Conservation (phyloP, 2,113 vertebrate species). For the Antechinus flavipes region DNA sequence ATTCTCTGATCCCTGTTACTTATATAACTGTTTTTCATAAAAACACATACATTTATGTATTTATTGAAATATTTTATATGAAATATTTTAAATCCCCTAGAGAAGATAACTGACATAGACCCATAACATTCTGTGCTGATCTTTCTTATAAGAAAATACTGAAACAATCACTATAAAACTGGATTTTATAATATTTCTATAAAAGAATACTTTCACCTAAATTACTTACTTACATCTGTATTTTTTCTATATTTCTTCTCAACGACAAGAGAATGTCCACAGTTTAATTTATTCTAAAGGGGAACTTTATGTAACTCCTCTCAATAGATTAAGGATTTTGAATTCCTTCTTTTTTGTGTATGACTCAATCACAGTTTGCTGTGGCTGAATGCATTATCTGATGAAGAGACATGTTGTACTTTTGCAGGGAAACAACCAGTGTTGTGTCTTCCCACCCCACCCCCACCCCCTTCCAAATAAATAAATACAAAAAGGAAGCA, state of each 20-base stretch:
- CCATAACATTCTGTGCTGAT: neutral
- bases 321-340: neutral
- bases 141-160: neutral
- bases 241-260: neutral
- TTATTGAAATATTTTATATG: neutral
- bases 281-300: neutral
- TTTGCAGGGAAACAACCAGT: neutral
- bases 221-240: neutral
- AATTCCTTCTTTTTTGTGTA: neutral
- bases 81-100: neutral
- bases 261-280: neutral
- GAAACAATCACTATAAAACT: neutral
- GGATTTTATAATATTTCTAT: neutral
- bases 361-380: neutral
- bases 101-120: neutral
- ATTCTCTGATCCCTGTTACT: neutral
- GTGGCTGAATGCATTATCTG: neutral
- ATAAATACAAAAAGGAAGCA: neutral
- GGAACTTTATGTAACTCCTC: neutral
- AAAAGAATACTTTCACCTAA: neutral
- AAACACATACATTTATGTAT: neutral
- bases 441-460: neutral
- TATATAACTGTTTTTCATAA: neutral
- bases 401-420: neutral
- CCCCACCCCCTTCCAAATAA: neutral